Conservation (phyloP, 2,888 invertebrate genomes). For the Salticus scenicus region DNA sequence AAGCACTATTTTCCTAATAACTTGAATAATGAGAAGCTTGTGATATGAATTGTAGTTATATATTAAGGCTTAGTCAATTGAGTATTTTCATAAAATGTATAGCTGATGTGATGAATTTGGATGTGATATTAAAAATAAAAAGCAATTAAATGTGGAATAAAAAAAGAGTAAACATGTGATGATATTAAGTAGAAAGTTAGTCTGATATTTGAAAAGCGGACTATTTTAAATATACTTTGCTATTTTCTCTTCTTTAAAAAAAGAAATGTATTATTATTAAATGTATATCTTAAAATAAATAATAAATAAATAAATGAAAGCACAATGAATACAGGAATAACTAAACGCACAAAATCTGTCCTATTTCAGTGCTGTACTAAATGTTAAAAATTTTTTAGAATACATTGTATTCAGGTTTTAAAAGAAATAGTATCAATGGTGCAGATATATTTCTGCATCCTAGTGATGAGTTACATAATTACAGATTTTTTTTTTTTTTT, state of each 20-base stretch:
- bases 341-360: constrained; percentile 59
- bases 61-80: constrained; percentile 37
- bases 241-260: neutral
- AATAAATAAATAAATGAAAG: no score
- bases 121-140: constrained; percentile 54
- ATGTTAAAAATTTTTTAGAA: constrained; percentile 13
- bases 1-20: constrained; percentile 25
- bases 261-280: neutral
- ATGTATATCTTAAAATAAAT: neutral
- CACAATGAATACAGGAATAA: constrained; percentile 31
- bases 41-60: constrained; percentile 37
- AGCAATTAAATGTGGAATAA: constrained; percentile 6
- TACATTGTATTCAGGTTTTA: neutral
- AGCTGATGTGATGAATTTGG: constrained; percentile 13
- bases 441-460: neutral
- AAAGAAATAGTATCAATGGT: neutral
- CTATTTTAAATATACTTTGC: constrained; percentile 13
- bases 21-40: constrained; percentile 10
- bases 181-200: constrained; percentile 37
- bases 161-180: constrained; percentile 20
- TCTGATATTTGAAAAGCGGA: constrained; percentile 3
- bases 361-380: constrained; percentile 48
- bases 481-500: neutral
- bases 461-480: neutral
- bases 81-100: constrained; percentile 58